Evolutionary conservation across 2,113 vertebrate genomes (phyloP).

Genomic region (Porphyrio hochstetteri): DNA sequence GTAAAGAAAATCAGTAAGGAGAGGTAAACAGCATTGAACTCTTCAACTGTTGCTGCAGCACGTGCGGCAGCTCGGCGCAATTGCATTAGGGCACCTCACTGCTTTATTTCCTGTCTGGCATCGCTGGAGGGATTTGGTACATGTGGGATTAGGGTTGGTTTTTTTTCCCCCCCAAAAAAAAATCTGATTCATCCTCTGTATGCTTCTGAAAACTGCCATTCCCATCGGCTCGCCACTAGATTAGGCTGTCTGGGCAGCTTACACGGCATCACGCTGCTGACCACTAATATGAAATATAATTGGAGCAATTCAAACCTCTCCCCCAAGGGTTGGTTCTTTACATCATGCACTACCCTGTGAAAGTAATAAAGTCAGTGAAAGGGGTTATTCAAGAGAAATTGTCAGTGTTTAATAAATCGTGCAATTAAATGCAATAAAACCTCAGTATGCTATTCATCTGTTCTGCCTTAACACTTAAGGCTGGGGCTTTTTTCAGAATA

Average conservation of each 20-base stretch:
- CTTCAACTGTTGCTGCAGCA: not conserved
- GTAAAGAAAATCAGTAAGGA: not conserved
- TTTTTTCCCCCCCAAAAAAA: not conserved
- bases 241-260: constrained; percentile 51
- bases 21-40: not conserved
- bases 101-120: constrained; percentile 39
- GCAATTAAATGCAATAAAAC: constrained; percentile 65
- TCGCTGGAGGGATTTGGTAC: not conserved
- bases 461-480: constrained; percentile 57
- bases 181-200: not conserved
- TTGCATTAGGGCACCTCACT: not conserved
- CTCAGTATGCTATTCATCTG: constrained; percentile 58
- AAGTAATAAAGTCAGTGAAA: constrained; percentile 68
- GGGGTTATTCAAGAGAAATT: constrained; percentile 70
- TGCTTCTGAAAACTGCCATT: constrained; percentile 24
- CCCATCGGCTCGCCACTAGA: not conserved
- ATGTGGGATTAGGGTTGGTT: not conserved
- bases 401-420: constrained; percentile 64
- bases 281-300: constrained; percentile 62
- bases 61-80: not conserved
- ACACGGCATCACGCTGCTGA: constrained; percentile 9
- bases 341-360: constrained; percentile 48
- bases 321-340: constrained; percentile 55
- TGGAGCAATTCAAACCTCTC: constrained; percentile 60
- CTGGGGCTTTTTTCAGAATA: constrained; percentile 44